Base-by-base conservation (phyloP, 2,797 vertebrate species). In the Pipistrellus nathusii region DNA sequence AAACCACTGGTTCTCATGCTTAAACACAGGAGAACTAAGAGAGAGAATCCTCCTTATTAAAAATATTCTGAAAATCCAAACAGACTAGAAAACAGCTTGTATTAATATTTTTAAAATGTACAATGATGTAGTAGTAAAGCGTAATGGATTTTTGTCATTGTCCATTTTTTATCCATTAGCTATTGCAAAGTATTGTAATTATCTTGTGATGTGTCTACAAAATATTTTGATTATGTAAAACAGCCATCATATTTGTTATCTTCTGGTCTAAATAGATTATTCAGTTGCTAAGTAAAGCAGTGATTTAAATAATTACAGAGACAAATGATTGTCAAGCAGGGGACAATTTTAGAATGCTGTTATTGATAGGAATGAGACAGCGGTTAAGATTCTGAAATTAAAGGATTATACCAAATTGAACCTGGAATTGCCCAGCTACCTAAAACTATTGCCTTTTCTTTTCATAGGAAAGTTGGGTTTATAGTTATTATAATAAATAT, bases 231-330 rank as follows among this genome's bases (percentile, higher is more conserved):
- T 75, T 21, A 85, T 32, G 27, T 35, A 41, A 69, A 75, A 27
- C 15, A 95, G 21, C 5, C 30, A 51, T 68, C n/a, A 71, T 23
- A 78, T 80, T 92, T 88, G 35, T 1, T 68, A 66, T 90, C 44
- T 80, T 95, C 66, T 83, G 23, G 23, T 83, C 5, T 92, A 92
- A 85, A 66, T 20, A 71, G 18, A 90, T 73, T 91, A 18, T 87
- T 86, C 44, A 76, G 6, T 73, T 80, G 41, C 13, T 91, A 94
- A 91, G 64, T 80, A 86, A 89, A 88, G 11, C 15, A 90, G 10
- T 73, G 30, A 69, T 85, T 92, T 84, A 73, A 64, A 90, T 59
- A 85, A 84, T 88, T 82, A 80, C 4, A 83, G 17, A 87, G 38
- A 77, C 1, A 87, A 91, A 87, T 27, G 15, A 44, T 83, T 72